Percentiles rank a stretch among this genome's conserved stretches.
Conservation (phyloP, 2,888 invertebrate genomes). For the Acleris holmiana region DNA sequence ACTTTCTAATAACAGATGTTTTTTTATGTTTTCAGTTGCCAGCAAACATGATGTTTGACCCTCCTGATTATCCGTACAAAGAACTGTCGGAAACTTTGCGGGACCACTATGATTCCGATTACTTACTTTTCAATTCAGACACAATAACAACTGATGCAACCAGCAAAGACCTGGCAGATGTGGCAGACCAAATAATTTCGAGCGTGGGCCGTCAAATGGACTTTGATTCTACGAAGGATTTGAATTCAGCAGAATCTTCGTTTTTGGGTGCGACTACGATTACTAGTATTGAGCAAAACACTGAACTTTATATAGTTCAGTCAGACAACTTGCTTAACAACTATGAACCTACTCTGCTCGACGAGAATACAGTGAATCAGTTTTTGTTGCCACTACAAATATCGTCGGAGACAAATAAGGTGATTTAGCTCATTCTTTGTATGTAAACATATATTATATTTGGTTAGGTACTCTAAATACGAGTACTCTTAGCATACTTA, state of each 20-base stretch:
- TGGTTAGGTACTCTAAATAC: background rate
- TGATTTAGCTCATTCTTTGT: constrained; percentile 32
- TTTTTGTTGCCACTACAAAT: constrained; percentile 69
- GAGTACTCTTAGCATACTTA: background rate
- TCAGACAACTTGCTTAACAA: constrained; percentile 66
- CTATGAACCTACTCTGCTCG: constrained; percentile 69
- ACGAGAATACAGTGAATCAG: constrained; percentile 76
- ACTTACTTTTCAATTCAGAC: constrained; percentile 60
- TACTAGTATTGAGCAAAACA: constrained; percentile 45
- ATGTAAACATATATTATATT: background rate
- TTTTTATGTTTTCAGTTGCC: constrained; percentile 40
- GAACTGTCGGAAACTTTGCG: constrained; percentile 61
- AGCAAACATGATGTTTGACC: constrained; percentile 74
- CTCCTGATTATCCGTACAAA: constrained; percentile 76
- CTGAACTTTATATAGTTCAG: constrained; percentile 60
- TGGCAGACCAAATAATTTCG: constrained; percentile 52
- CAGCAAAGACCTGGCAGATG: constrained; percentile 49
- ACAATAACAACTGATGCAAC: constrained; percentile 38
- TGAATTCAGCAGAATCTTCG: constrained; percentile 56
- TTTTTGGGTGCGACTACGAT: constrained; percentile 44
- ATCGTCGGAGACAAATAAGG: constrained; percentile 54
- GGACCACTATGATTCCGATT: constrained; percentile 65
- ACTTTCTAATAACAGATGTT: too few species aligned
- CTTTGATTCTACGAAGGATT: constrained; percentile 65
- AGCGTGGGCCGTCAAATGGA: constrained; percentile 59